phyloP scores from a whole-genome alignment of 1,140 invertebrate genomes.

The Colletes latitarsis region DNA sequence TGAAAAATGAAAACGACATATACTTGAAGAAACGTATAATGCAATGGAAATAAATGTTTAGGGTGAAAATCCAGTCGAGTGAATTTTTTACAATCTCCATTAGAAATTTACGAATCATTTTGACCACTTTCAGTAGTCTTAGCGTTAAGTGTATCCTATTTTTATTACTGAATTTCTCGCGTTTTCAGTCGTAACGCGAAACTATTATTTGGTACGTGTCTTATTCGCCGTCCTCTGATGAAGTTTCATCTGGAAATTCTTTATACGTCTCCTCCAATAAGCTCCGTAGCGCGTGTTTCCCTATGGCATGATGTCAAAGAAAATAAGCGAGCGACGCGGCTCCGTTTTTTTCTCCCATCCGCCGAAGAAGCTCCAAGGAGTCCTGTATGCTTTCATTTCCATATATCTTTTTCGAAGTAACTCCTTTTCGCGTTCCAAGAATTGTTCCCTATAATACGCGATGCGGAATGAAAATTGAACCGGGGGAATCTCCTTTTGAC shows the following conservation, averaged over 20 bases:
- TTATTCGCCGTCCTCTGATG: not conserved
- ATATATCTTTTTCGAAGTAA: conserved; percentile 1
- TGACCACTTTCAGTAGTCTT: no score
- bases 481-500: no score
- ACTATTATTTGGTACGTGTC: not conserved
- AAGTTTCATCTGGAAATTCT: conserved; percentile 13
- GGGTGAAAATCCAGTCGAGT: no score
- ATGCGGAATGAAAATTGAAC: not conserved
- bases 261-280: not conserved
- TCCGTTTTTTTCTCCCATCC: not conserved
- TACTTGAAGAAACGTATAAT: no score
- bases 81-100: no score
- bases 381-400: conserved; percentile 12
- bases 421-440: not conserved
- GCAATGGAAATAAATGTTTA: no score
- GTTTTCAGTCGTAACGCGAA: not conserved
- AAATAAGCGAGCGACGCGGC: not conserved
- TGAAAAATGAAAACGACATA: no score
- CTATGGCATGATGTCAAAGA: conserved; percentile 20
- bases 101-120: no score
- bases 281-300: not conserved
- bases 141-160: no score
- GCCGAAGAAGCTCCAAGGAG: not conserved
- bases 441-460: not conserved
- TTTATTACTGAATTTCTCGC: no score